phyloP scores from a whole-genome alignment of 1,140 invertebrate genomes.

The Adelges cooleyi region DNA sequence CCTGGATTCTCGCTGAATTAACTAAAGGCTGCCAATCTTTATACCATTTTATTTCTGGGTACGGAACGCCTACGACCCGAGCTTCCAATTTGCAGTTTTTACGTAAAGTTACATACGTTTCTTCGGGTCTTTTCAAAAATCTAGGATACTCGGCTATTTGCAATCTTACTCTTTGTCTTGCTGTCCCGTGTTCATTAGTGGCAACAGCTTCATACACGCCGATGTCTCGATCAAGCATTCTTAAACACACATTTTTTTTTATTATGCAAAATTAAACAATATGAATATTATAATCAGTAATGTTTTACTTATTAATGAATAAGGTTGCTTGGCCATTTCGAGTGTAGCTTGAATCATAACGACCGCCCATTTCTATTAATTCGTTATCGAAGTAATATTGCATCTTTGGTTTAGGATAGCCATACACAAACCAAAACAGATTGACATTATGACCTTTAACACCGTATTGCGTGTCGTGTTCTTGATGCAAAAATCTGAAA shows the following conservation, averaged over 20 bases:
- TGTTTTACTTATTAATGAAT: conserved; percentile 64
- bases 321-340: conserved; percentile 78
- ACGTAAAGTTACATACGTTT: conserved; percentile 62
- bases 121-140: conserved; percentile 75
- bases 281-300: too few species aligned
- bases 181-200: conserved; percentile 82
- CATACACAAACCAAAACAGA: conserved; percentile 84
- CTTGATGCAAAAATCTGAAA: conserved; percentile 63
- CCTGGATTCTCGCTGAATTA: conserved; percentile 41
- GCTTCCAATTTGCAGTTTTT: conserved; percentile 67
- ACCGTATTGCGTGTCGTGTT: conserved; percentile 74
- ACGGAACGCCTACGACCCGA: conserved; percentile 75
- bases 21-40: conserved; percentile 90
- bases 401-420: conserved; percentile 83
- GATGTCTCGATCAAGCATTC: conserved; percentile 80
- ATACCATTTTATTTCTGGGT: conserved; percentile 92
- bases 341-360: conserved; percentile 74
- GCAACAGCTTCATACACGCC: conserved; percentile 88
- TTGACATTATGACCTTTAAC: conserved; percentile 76
- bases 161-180: conserved; percentile 67
- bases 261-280: neutral
- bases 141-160: conserved; percentile 83
- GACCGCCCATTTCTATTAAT: conserved; percentile 63
- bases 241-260: conserved; percentile 35
- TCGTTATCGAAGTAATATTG: conserved; percentile 76